Base-by-base conservation (phyloP, 1,140 invertebrate species). In the Hermatobates lingyangjiaoensis region DNA sequence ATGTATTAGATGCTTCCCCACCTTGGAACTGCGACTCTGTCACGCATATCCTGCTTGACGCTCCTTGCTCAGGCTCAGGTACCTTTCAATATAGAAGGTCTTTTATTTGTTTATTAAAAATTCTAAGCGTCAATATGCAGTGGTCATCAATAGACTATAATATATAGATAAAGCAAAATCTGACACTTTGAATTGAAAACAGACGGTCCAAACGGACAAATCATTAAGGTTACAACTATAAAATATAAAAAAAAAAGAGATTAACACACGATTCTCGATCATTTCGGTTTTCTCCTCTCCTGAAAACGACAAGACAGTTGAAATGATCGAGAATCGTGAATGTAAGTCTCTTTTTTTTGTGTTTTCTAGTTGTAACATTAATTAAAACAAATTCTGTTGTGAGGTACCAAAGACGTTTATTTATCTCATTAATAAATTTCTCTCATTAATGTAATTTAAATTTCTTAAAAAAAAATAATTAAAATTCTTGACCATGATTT, bases 11-110 rank as follows among this genome's bases (percentile, higher is more conserved):
- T 10, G n/a, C n/a, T n/a, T n/a, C n/a, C n/a, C 18, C 21, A 18
- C 5, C 14, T 5, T 7, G 18, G 14, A 18, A 42, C 18, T 5
- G 4, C 4, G 81, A 61, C 81, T 94, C 0, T 20, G 5, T 42
- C 4, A 77, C 90, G 64, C 93, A 89, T 61, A 83, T 96, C 57
- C 66, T 98, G 21, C 76, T 97, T 0, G 94, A 98, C 72, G 92
- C 93, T 3, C 89, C 87, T 52, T 98, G 93, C 68, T 89, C 88
- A 53, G 92, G 92, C 30, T 89, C 87, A 66, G 94, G 94, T 79
- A 73, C 64, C 57, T 64, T 10, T 42, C n/a, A n/a, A 10, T 34
- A n/a, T 34, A 10, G 30, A 34, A 34, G 7, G n/a, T 7, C 30
- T 10, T n/a, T 10, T 10, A 7, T n/a, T n/a, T 10, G 30, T 10